Evolutionary conservation across 2,113 vertebrate species (phyloP).

Genomic region (Etheostoma cragini): DNA sequence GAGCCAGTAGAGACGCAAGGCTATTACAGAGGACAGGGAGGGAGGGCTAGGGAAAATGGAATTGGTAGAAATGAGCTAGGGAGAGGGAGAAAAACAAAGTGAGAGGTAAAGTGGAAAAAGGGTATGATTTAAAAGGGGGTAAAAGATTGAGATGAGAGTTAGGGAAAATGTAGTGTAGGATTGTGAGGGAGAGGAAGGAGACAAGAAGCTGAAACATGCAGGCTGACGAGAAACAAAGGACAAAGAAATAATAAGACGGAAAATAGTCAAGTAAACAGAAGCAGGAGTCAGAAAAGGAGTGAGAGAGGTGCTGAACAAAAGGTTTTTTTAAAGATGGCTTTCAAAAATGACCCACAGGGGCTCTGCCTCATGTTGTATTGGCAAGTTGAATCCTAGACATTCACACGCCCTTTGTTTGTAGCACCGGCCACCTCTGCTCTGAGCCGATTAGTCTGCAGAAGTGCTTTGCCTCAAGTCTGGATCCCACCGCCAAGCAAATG

Average conservation of each 20-base stretch:
- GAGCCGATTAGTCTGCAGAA: slow-evolving; percentile 61
- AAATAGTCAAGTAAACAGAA: slow-evolving; percentile 21
- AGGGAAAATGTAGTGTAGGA: slow-evolving; percentile 38
- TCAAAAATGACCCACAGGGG: slow-evolving; percentile 33
- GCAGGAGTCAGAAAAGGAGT: not conserved
- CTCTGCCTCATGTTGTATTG: slow-evolving; percentile 25
- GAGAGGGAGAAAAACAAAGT: slow-evolving; percentile 17
- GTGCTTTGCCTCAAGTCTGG: slow-evolving; percentile 58
- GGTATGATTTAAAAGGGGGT: slow-evolving; percentile 21
- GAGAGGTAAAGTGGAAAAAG: slow-evolving; percentile 31
- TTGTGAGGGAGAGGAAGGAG: slow-evolving; percentile 15
- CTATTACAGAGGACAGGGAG: slow-evolving; percentile 56
- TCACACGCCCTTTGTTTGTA: slow-evolving; percentile 34
- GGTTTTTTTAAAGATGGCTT: slow-evolving; percentile 22
- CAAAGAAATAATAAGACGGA: slow-evolving; percentile 29
- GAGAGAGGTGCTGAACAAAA: slow-evolving; percentile 26
- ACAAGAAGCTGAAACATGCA: slow-evolving; percentile 28
- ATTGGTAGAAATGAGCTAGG: slow-evolving; percentile 35
- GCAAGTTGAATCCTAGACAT: slow-evolving; percentile 43
- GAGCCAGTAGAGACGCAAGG: slow-evolving; percentile 64
- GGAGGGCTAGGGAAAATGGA: slow-evolving; percentile 16
- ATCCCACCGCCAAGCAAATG: slow-evolving; percentile 62
- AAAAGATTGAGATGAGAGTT: slow-evolving; percentile 23
- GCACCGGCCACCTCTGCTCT: slow-evolving; percentile 36
- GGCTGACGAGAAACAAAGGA: slow-evolving; percentile 20